Evolutionary conservation across 2,888 invertebrate species (phyloP), one percentile per base, ranked within the genome.

Genomic region (Willowsia nigromaculata): DNA sequence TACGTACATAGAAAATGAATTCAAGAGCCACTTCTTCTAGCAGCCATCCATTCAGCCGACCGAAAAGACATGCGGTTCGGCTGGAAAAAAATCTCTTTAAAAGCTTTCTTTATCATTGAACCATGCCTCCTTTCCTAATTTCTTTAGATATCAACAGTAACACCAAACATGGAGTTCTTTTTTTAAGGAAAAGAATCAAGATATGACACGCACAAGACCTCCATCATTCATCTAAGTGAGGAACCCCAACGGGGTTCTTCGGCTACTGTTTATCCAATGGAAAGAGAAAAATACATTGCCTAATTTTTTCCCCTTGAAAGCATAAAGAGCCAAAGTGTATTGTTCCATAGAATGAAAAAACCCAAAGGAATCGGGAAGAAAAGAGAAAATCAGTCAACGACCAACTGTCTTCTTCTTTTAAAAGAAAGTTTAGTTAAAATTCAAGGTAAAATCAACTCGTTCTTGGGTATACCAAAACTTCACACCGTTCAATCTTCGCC

Each of bases 161-260:
- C 37, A 37, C 33, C 37, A 30, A 62, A 27, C 30, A 62, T 13
- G 59, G n/a, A 25, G 27, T 22, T 13, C 1, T 37, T 37, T 6
- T 9, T 37, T n/a, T n/a, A n/a, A n/a, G n/a, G n/a, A n/a, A n/a
- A 47, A 76, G 27, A 78, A 53, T 78, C 53, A 18, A 78, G 53
- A 78, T 78, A 78, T 78, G 76, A 78, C 53, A 78, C 76, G 53
- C 76, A 78, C 53, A 53, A 53, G 33, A 43, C 4, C 71, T 43
- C 43, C 43, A 25, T 71, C 43, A 71, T 71, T 25, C 43, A 71
- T 43, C 71, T 25, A 71, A 43, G 11, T 25, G 40, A 43, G 25
- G 3, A n/a, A 9, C 62, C 9, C 7, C 62, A 15, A 15, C 3
- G 11, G n/a, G 68, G 9, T 13, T 18, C 15, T 68, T 11, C 37